A percentile compares a stretch with the other conserved stretches of the same genome.
Conservation (phyloP, 2,797 vertebrate species). For the Todus mexicanus region DNA sequence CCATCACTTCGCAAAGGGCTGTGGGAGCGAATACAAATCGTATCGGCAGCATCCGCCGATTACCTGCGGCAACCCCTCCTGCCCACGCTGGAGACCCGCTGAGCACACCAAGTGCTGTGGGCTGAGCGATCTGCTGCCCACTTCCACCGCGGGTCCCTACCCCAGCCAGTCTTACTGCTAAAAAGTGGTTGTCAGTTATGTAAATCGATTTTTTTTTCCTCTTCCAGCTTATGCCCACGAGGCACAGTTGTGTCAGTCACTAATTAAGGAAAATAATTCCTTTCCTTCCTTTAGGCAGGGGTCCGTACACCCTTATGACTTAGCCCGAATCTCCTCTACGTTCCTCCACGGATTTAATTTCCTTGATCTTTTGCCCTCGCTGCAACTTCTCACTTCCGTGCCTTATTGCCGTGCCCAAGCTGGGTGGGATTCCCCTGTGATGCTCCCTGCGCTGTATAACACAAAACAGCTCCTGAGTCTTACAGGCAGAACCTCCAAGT, state of each 20-base stretch:
- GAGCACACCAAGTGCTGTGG: background rate
- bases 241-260: slow-evolving; percentile 1
- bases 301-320: background rate
- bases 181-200: background rate
- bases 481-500: background rate
- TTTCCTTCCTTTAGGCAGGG: background rate
- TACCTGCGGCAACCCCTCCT: background rate
- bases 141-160: background rate
- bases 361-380: background rate
- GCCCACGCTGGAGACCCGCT: fast-evolving
- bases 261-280: slow-evolving; percentile 46
- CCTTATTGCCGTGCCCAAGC: background rate
- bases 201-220: background rate
- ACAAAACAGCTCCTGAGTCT: background rate
- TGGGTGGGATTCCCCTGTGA: background rate
- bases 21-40: background rate
- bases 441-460: background rate
- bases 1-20: background rate
- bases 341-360: background rate
- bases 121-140: background rate
- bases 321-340: background rate
- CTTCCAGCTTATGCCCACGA: background rate
- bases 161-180: background rate
- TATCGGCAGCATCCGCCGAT: fast-evolving
- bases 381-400: background rate